Evolutionary conservation across 2,113 vertebrate genomes (phyloP).

Genomic region (Mesocricetus auratus): DNA sequence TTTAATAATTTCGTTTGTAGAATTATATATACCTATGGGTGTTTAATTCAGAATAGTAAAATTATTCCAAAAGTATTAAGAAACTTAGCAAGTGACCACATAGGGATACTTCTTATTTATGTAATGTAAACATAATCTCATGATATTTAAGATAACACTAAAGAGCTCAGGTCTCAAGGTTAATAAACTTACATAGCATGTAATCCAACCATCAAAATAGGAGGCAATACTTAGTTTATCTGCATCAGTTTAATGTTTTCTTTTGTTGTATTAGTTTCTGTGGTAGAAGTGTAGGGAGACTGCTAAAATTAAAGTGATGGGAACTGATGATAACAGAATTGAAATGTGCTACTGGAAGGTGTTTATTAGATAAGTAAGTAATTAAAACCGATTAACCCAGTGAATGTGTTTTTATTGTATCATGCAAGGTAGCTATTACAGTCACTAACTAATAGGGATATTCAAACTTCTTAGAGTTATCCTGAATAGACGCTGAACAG

Average conservation of each 20-base stretch:
- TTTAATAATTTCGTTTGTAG: constrained; percentile 10
- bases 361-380: constrained; percentile 44
- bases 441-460: constrained; percentile 54
- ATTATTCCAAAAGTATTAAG: background rate
- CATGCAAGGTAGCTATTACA: constrained; percentile 48
- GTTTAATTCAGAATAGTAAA: too few relatives aligned
- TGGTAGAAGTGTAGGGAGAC: background rate
- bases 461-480: constrained; percentile 58
- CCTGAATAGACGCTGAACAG: constrained; percentile 47
- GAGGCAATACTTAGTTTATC: background rate
- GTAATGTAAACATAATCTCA: background rate
- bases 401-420: constrained; percentile 56
- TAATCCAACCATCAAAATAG: background rate
- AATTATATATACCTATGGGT: background rate
- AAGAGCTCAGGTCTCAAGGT: background rate
- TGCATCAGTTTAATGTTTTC: background rate
- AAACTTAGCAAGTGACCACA: background rate
- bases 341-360: constrained; percentile 37
- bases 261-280: background rate
- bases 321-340: background rate
- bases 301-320: constrained; percentile 1
- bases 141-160: background rate
- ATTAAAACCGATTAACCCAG: constrained; percentile 65
- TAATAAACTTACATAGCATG: background rate
- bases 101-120: background rate